phyloP scores from a whole-genome alignment of 2,888 invertebrate species.

The Drosophila fulvimacula region DNA sequence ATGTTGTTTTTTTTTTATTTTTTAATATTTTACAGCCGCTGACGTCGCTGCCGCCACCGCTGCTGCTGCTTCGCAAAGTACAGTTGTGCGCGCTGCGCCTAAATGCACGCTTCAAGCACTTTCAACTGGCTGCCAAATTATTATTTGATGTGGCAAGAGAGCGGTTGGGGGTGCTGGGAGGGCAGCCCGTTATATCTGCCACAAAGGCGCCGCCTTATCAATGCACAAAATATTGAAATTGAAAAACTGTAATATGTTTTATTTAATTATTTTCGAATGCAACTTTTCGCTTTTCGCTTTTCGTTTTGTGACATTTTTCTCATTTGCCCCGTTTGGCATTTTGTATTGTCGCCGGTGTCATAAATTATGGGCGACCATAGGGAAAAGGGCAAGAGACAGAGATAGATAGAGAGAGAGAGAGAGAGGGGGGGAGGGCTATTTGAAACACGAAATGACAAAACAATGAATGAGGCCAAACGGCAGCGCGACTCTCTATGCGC shows the following conservation, averaged over 20 bases:
- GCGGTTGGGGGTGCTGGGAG: background rate
- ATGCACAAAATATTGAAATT: constrained; percentile 39
- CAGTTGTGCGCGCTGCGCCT: constrained; percentile 42
- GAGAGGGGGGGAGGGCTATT: background rate
- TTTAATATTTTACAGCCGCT: no score
- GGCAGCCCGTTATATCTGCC: background rate
- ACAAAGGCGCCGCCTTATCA: background rate
- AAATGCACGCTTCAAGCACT: constrained; percentile 27
- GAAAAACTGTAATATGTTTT: constrained; percentile 30
- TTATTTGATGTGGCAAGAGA: background rate
- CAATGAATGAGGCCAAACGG: constrained; percentile 8
- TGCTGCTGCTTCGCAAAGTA: constrained; percentile 34
- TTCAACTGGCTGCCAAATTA: constrained; percentile 17
- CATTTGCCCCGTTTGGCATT: constrained; percentile 12
- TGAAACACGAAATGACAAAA: constrained; percentile 12
- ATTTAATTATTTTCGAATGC: constrained; percentile 30
- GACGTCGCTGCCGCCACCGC: background rate
- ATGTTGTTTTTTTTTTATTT: constrained; percentile 67
- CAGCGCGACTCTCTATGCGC: constrained; percentile 28
- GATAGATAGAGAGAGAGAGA: no score
- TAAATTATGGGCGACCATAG: constrained; percentile 20
- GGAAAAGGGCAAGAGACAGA: background rate
- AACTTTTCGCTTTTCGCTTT: background rate
- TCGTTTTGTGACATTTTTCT: constrained; percentile 27
- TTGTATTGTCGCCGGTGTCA: constrained; percentile 18